Evolutionary conservation across 23 tunicate species (phyloP).

Genomic region (Styela clava): DNA sequence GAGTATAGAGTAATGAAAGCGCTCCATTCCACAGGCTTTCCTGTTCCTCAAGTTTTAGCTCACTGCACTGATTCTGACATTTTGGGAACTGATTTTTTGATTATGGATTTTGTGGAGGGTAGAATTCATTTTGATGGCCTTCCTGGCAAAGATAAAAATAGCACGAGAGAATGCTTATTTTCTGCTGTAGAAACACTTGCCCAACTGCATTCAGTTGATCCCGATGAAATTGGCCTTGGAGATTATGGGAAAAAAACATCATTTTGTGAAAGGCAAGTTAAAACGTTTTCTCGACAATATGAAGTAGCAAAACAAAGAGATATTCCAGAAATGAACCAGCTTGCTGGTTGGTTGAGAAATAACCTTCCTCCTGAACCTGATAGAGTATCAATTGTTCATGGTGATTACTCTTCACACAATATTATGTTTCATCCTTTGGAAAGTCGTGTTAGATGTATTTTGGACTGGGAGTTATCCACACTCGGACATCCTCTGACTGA

Average conservation of each 20-base stretch:
- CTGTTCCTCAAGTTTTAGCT: conserved; percentile 69
- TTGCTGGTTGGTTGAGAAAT: conserved; percentile 43
- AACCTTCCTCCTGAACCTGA: conserved; percentile 58
- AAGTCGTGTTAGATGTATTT: conserved; percentile 49
- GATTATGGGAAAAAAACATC: conserved; percentile 68
- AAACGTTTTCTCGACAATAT: conserved; percentile 84
- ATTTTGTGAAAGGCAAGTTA: conserved; percentile 67
- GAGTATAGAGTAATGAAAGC: conserved; percentile 81
- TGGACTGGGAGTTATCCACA: conserved; percentile 95
- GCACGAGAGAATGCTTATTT: conserved; percentile 24
- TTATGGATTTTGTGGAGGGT: conserved; percentile 81
- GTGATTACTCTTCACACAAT: conserved; percentile 68
- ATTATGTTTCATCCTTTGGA: conserved; percentile 66
- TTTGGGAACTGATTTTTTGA: conserved; percentile 66
- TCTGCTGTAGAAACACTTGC: conserved; percentile 70
- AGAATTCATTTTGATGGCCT: conserved; percentile 18
- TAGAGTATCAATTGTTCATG: conserved; percentile 62
- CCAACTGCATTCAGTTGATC: conserved; percentile 54
- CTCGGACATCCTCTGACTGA: conserved; percentile 87
- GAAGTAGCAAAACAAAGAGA: conserved; percentile 38
- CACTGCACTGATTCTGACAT: conserved; percentile 44
- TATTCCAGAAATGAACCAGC: conserved; percentile 63
- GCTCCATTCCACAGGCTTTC: conserved; percentile 39
- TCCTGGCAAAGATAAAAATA: conserved; percentile 1
- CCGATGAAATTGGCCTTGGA: conserved; percentile 53